phyloP scores from a whole-genome alignment of 2,113 vertebrate species.

The Notechis scutatus region DNA sequence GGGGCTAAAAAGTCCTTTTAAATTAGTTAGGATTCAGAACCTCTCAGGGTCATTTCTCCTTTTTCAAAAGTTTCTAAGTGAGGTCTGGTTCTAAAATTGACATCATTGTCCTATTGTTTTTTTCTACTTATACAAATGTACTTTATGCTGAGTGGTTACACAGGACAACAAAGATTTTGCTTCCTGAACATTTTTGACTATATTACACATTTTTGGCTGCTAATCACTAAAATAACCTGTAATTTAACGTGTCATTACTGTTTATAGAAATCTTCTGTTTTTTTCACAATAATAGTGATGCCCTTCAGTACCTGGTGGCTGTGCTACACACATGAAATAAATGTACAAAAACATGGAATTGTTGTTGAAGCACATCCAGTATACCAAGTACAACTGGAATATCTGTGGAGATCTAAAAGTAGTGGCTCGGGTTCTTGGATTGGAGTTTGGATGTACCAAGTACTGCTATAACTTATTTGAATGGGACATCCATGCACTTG shows the following conservation, averaged over 20 bases:
- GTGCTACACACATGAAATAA: not conserved
- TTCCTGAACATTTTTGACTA: not conserved
- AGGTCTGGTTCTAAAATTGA: not conserved
- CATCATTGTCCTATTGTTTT: not conserved
- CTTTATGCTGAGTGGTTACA: not conserved
- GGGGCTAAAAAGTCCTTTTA: not conserved
- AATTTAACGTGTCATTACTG: not conserved
- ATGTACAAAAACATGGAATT: not conserved
- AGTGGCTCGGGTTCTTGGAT: not conserved
- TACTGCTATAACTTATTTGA: not conserved
- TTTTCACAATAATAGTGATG: not conserved
- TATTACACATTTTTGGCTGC: not conserved
- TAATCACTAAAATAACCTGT: not conserved
- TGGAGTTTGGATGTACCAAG: not conserved
- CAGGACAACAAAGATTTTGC: not conserved
- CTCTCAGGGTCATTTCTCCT: not conserved
- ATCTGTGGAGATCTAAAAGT: not conserved
- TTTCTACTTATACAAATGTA: not conserved
- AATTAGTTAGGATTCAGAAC: not conserved
- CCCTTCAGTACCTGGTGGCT: not conserved
- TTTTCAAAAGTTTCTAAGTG: not conserved
- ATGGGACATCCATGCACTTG: not conserved
- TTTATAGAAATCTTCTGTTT: not conserved
- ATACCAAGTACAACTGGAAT: not conserved
- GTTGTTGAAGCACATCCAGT: not conserved